Evolutionary conservation across 2,888 invertebrate species (phyloP).

Genomic region (Acronicta psi): DNA sequence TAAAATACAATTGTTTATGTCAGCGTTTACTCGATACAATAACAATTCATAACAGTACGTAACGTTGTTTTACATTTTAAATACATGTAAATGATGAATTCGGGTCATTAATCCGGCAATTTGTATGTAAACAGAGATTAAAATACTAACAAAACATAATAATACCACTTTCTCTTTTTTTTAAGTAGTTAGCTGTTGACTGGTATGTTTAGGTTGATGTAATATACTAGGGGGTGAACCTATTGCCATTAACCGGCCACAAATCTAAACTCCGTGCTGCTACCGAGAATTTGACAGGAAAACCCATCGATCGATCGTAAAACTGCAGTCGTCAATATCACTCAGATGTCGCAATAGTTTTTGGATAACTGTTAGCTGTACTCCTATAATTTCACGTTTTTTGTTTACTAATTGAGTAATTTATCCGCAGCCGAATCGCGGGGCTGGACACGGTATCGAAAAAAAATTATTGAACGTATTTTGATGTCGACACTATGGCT

Average conservation of each 20-base stretch:
- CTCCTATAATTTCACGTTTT: slow-evolving; percentile 27
- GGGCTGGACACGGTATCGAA: background rate
- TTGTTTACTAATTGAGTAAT: slow-evolving; percentile 24
- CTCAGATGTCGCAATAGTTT: slow-evolving; percentile 18
- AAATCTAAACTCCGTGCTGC: too few relatives aligned
- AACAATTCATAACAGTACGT: background rate
- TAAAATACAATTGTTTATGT: too few relatives aligned
- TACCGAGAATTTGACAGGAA: too few relatives aligned
- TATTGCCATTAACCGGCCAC: too few relatives aligned
- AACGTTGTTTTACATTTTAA: slow-evolving; percentile 11
- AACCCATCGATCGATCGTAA: slow-evolving; percentile 14
- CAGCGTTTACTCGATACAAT: too few relatives aligned
- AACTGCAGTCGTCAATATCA: slow-evolving; percentile 11
- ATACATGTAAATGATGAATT: slow-evolving; percentile 29
- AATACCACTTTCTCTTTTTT: slow-evolving; percentile 29
- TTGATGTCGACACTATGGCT: too few relatives aligned
- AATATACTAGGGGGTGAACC: too few relatives aligned
- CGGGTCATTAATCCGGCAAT: slow-evolving; percentile 35
- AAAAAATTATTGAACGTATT: too few relatives aligned
- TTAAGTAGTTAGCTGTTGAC: too few relatives aligned
- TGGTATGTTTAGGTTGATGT: too few relatives aligned
- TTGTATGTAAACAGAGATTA: slow-evolving; percentile 9
- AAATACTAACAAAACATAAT: slow-evolving; percentile 22
- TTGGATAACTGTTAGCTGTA: background rate
- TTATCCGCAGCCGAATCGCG: slow-evolving; percentile 26